A percentile compares a stretch with the other conserved stretches of the same genome.
Evolutionary conservation across 2,113 vertebrate genomes (phyloP).

Genomic region (Mobula birostris): DNA sequence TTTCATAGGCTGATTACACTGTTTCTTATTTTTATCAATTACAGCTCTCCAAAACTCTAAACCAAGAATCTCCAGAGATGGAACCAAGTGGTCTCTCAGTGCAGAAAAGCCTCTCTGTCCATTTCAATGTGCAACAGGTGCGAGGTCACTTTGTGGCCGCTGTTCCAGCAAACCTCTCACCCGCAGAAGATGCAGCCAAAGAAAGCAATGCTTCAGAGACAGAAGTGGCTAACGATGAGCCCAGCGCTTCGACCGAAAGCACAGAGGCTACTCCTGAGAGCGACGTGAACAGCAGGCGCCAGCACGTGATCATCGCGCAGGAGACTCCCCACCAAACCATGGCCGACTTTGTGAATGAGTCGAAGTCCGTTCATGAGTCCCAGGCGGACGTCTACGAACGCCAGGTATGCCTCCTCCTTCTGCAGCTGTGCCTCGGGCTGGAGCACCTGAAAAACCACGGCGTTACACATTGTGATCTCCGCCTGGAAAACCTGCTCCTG

Average conservation of each 20-base stretch:
- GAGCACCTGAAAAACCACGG: slow-evolving; percentile 52
- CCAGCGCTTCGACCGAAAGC: neutral
- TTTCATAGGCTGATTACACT: neutral
- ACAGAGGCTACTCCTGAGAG: neutral
- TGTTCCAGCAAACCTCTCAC: neutral
- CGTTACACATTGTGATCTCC: slow-evolving; percentile 45
- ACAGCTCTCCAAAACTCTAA: slow-evolving; percentile 31
- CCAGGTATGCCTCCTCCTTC: slow-evolving; percentile 57
- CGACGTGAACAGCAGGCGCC: neutral
- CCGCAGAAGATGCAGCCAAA: neutral
- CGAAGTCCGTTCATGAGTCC: slow-evolving; percentile 40
- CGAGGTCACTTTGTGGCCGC: slow-evolving; percentile 48
- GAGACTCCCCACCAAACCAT: slow-evolving; percentile 64
- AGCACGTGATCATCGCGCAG: slow-evolving; percentile 46
- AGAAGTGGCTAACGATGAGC: neutral
- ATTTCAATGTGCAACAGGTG: slow-evolving; percentile 59
- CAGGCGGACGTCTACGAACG: slow-evolving; percentile 52
- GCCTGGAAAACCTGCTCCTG: slow-evolving; percentile 56
- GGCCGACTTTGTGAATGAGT: slow-evolving; percentile 54
- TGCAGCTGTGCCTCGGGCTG: slow-evolving; percentile 63
- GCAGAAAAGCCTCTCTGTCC: slow-evolving; percentile 42
- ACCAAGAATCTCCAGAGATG: neutral
- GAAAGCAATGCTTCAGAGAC: rapidly evolving
- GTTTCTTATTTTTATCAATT: slow-evolving; percentile 38
- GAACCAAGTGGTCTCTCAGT: slow-evolving; percentile 35